Evolutionary conservation across 2,797 vertebrate species (phyloP), one percentile per base, ranked within the genome.

Genomic region (Sylvilagus floridanus): DNA sequence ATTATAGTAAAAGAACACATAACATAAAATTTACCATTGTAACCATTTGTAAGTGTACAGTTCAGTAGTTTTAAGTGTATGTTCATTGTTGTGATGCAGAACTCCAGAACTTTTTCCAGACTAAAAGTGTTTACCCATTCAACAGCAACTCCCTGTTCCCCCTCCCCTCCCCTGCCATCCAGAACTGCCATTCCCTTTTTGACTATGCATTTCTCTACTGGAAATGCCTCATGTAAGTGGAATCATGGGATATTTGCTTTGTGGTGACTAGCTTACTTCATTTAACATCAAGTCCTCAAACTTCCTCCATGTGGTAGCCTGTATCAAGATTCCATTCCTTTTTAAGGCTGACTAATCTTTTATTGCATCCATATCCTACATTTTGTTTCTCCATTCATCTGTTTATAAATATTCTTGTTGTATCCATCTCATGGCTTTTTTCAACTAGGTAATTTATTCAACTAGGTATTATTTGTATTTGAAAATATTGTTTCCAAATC

Each of bases 21-120:
- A 72, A 76, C 21, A 47, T 82, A 32, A 91, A 93, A 76, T 75
- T 82, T 92, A 90, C 47, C n/a, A 35, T 83, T 54, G 76, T 88
- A 37, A 42, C 69, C 32, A 68, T 77, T 71, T 57, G 72, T 90
- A 54, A 75, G 26, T 52, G 24, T 42, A 62, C 24, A 30, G 19
- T 77, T 85, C 17, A 28, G 57, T 62, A n/a, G 17, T 54, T 1
- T 37, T 68, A 84, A 60, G 42, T 62, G 9, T 54, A 57, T 91
- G 73, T 77, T 62, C 30, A 30, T 68, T 79, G 65, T 24, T 57
- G 26, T 66, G 32, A 37, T 93, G 19, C 22, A 69, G 12, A 32
- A 62, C 76, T 88, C 42, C 54, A 84, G 72, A 47, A 47, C 12
- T 4, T 95, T 69, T 90, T 84, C 22, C 65, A 83, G 32, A 81